Evolutionary conservation across 1,140 invertebrate species (phyloP).

Genomic region (Drosophila sproati): DNA sequence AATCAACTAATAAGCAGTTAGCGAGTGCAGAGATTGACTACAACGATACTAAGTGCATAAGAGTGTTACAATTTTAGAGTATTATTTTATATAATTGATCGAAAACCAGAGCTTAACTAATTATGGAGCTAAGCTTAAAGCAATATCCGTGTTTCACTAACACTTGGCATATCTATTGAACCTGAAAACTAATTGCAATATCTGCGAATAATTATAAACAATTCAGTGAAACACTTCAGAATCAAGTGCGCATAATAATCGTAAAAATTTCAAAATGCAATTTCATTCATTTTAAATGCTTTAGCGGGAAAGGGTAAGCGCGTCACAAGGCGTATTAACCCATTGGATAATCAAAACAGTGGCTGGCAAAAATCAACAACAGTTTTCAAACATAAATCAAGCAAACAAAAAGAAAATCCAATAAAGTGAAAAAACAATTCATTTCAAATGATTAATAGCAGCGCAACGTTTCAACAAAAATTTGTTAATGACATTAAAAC

Average conservation of each 20-base stretch:
- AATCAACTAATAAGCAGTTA: constrained; percentile 30
- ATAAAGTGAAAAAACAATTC: constrained; percentile 53
- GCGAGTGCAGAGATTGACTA: background rate
- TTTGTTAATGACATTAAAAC: constrained; percentile 77
- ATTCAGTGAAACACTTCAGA: constrained; percentile 15
- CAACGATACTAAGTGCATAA: background rate
- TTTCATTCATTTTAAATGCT: constrained; percentile 69
- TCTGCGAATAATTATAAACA: constrained; percentile 29
- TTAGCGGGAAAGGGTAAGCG: constrained; percentile 41
- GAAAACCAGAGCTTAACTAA: too few species aligned
- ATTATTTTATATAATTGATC: too few species aligned
- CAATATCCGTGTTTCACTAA: too few species aligned
- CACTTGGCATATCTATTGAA: background rate
- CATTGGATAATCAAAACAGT: constrained; percentile 48
- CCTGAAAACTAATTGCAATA: background rate
- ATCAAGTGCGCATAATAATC: constrained; percentile 5
- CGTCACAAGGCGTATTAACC: constrained; percentile 15
- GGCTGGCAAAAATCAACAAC: constrained; percentile 28
- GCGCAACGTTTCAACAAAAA: constrained; percentile 65
- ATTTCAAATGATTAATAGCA: constrained; percentile 77
- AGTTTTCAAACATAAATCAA: constrained; percentile 64
- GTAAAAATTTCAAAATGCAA: constrained; percentile 18
- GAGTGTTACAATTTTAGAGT: background rate
- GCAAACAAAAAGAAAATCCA: constrained; percentile 72
- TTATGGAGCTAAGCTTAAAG: too few species aligned